A percentile compares a stretch with the other conserved stretches of the same genome.
Evolutionary conservation across 2,797 vertebrate genomes (phyloP).

Genomic region (Dallia pectoralis): DNA sequence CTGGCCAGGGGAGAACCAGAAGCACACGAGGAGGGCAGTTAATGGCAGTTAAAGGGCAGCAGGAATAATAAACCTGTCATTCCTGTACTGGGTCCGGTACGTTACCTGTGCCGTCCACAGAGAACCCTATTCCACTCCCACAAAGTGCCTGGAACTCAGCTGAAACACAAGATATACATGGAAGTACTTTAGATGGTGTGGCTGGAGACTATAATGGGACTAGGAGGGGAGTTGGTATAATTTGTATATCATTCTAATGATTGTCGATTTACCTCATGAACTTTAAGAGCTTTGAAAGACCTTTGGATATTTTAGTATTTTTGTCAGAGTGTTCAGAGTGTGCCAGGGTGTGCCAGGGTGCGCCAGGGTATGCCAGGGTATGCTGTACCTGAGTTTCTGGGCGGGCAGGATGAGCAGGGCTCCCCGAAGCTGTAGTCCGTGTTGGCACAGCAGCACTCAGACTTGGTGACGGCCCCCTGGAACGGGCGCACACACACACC

Average conservation of each 20-base stretch:
- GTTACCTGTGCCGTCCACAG: slow-evolving; percentile 79
- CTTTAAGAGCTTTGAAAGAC: too few species aligned
- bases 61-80: not conserved
- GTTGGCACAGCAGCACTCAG: slow-evolving; percentile 78
- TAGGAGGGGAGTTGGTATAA: too few species aligned
- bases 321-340: too few species aligned
- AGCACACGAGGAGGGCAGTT: not conserved
- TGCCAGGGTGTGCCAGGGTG: too few species aligned
- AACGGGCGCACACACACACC: slow-evolving; percentile 70
- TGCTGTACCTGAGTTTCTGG: slow-evolving; percentile 67
- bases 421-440: slow-evolving; percentile 76
- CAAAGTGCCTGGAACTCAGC: slow-evolving; percentile 78
- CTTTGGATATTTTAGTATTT: too few species aligned
- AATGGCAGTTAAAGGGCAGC: not conserved
- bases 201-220: too few species aligned
- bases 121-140: slow-evolving; percentile 76
- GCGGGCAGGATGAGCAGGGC: slow-evolving; percentile 73
- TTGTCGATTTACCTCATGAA: too few species aligned
- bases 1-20: slow-evolving; percentile 48
- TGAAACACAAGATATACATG: slow-evolving; percentile 36
- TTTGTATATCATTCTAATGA: too few species aligned
- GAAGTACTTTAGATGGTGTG: not conserved
- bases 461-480: slow-evolving; percentile 75
- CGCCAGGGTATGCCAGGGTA: not conserved
- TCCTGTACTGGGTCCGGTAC: not conserved